A percentile compares a stretch with the other conserved stretches of the same genome.
Conservation (phyloP, 2,113 vertebrate genomes). For the Oreocharis arfaki region DNA sequence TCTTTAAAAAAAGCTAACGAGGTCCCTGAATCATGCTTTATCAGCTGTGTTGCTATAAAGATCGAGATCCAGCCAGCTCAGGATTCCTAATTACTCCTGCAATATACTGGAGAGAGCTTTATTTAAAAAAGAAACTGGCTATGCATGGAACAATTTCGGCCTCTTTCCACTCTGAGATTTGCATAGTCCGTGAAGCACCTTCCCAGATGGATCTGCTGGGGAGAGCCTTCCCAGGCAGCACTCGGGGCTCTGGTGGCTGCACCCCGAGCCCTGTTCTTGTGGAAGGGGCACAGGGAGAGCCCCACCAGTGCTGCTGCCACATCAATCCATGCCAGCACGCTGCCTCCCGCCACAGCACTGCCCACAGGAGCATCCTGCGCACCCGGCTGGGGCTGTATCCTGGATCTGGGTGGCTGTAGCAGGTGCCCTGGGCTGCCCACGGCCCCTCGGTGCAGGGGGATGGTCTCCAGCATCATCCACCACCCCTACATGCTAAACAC, state of each 20-base stretch:
- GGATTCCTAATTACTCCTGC: slow-evolving; percentile 38
- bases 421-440: not conserved
- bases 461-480: not conserved
- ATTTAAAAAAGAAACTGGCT: slow-evolving; percentile 14
- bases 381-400: not conserved
- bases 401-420: not conserved
- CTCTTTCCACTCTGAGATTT: not conserved
- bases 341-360: not conserved
- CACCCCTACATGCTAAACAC: not conserved
- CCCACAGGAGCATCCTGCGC: fast-evolving
- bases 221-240: not conserved
- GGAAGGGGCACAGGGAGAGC: fast-evolving
- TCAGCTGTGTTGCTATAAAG: slow-evolving; percentile 34
- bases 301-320: not conserved
- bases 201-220: not conserved
- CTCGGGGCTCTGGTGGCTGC: not conserved
- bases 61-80: slow-evolving; percentile 46
- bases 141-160: not conserved
- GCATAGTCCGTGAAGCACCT: not conserved
- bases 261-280: not conserved
- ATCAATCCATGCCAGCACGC: fast-evolving
- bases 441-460: not conserved
- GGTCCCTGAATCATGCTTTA: slow-evolving; percentile 57
- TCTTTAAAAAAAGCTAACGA: slow-evolving; percentile 64
- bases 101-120: slow-evolving; percentile 49